Conservation (phyloP, 1,140 invertebrate species). For the Rhynchophorus ferrugineus region DNA sequence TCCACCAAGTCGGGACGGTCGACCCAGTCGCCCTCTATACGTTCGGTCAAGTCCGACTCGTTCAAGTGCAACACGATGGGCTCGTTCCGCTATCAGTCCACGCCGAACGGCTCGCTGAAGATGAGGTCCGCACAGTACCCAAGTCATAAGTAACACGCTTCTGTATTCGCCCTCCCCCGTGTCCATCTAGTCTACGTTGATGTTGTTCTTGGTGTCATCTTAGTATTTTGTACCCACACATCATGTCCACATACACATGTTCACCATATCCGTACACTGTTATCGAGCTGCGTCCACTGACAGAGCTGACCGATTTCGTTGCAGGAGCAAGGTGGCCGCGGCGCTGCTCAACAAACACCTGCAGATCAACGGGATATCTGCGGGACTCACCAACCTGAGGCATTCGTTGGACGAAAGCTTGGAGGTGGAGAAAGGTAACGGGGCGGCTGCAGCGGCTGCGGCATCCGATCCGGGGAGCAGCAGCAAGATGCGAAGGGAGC, state of each 20-base stretch:
- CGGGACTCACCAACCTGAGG: slow-evolving; percentile 50
- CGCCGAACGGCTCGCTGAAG: slow-evolving; percentile 5
- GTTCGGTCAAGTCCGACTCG: slow-evolving; percentile 12
- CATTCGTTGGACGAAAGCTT: slow-evolving; percentile 46
- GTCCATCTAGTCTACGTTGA: no score
- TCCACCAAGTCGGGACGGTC: slow-evolving; percentile 5
- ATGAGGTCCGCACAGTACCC: slow-evolving; percentile 6
- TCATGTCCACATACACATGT: no score
- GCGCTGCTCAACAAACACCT: slow-evolving; percentile 77
- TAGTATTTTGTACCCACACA: no score
- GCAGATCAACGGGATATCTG: slow-evolving; percentile 76
- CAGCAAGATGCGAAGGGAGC: slow-evolving; percentile 83
- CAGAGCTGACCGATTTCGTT: slow-evolving; percentile 36
- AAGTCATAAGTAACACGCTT: no score
- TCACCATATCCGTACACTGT: no score
- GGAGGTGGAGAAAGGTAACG: slow-evolving; percentile 45
- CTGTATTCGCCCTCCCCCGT: no score
- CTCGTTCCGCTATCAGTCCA: background rate
- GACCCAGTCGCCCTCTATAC: slow-evolving; percentile 6
- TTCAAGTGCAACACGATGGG: background rate
- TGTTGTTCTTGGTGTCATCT: no score
- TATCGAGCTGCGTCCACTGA: no score
- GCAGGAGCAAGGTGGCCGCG: slow-evolving; percentile 76
- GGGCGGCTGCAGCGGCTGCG: no score
- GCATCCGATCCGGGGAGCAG: slow-evolving; percentile 48